phyloP scores from a whole-genome alignment of 2,113 vertebrate genomes.

The Donacobius atricapilla region DNA sequence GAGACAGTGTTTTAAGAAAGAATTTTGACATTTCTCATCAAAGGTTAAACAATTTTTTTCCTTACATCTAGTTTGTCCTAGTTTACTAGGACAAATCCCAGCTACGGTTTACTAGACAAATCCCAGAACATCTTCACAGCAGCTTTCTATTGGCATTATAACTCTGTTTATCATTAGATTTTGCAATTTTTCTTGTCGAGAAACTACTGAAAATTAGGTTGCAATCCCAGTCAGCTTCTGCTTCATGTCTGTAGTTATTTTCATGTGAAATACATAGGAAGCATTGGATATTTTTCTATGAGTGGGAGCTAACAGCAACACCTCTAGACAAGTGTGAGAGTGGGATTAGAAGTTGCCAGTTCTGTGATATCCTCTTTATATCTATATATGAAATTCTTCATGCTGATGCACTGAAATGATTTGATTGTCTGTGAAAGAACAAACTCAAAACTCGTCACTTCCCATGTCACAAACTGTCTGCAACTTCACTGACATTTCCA shows the following conservation, averaged over 20 bases:
- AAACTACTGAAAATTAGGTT: not conserved
- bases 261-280: not conserved
- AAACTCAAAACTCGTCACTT: not conserved
- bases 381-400: not conserved
- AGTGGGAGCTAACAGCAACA: constrained; percentile 4
- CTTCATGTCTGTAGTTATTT: not conserved
- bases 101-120: not conserved
- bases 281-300: not conserved
- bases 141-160: not conserved
- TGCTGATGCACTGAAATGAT: not conserved
- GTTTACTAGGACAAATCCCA: not conserved
- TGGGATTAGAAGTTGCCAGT: not conserved
- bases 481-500: not conserved
- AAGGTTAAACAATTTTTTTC: not conserved
- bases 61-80: not conserved
- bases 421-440: not conserved
- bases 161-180: not conserved
- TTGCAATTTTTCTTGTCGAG: not conserved
- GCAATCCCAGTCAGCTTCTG: not conserved
- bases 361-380: not conserved
- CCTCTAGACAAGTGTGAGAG: not conserved
- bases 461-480: not conserved
- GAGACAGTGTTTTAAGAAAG: not conserved
- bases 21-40: not conserved
- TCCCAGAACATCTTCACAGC: not conserved